A percentile compares a stretch with the other conserved stretches of the same genome.
These are phyloP conservation scores for Athene cunicularia DNA, from an alignment of 2,113 vertebrate genomes.

Conservation along the genomic window DNA sequence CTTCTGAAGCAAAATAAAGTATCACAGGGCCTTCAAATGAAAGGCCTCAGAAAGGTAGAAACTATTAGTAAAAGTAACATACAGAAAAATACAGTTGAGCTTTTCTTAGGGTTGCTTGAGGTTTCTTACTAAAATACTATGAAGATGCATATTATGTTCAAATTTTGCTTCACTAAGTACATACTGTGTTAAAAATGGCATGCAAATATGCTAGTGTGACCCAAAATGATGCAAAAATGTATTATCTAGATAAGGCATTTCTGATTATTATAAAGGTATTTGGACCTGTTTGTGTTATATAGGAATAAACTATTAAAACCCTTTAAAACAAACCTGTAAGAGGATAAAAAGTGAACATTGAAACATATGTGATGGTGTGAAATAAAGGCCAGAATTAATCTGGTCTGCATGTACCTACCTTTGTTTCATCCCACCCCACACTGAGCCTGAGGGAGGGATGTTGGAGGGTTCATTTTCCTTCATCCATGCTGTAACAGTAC, in stretches of 20 bases:
- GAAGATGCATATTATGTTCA: neutral
- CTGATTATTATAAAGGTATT: neutral
- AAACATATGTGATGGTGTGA: neutral
- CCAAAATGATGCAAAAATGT: neutral
- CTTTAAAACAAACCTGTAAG: neutral
- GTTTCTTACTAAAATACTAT: neutral
- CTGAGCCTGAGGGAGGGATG: neutral
- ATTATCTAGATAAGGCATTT: neutral
- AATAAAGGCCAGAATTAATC: neutral
- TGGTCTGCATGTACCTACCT: fast-evolving
- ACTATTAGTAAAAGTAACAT: neutral
- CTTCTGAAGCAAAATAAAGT: neutral
- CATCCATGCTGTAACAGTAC: fast-evolving
- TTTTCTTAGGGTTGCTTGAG: neutral
- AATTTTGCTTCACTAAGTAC: neutral
- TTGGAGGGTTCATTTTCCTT: neutral
- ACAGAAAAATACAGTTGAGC: neutral
- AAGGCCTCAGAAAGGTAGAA: neutral
- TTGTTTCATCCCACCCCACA: neutral
- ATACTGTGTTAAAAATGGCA: neutral
- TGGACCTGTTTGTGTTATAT: neutral
- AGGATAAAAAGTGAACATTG: neutral
- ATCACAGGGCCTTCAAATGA: neutral
- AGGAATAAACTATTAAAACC: neutral
- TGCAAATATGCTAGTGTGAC: neutral